These are phyloP conservation scores for Pantherophis alleghaniensis DNA, from an alignment of 2,797 vertebrate genomes.

Conservation along the genomic window DNA sequence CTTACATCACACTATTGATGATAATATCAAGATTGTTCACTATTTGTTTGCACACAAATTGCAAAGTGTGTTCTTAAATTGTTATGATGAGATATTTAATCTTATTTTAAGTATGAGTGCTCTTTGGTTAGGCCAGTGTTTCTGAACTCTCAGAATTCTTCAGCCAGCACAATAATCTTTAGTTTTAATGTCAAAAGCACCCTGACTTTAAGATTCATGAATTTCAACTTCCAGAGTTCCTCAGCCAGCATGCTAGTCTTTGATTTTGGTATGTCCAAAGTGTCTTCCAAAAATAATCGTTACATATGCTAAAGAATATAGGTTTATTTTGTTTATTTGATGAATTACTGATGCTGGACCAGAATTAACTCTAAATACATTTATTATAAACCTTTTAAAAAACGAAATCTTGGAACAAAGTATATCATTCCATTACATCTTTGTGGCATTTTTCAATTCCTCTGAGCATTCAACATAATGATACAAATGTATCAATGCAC, in stretches of 20 bases:
- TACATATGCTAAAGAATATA: background rate
- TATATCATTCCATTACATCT: background rate
- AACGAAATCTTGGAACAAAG: background rate
- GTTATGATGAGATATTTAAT: background rate
- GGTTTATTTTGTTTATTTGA: background rate
- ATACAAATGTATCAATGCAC: background rate
- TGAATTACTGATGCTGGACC: background rate
- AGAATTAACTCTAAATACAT: background rate
- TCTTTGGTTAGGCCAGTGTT: background rate
- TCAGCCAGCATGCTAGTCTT: background rate
- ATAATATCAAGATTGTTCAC: background rate
- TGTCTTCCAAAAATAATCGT: background rate
- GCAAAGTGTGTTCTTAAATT: background rate
- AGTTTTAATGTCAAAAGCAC: background rate
- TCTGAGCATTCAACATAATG: background rate
- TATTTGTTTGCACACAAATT: background rate
- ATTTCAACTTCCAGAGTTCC: background rate
- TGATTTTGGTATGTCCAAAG: background rate
- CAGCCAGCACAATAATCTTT: background rate
- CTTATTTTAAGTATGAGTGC: background rate
- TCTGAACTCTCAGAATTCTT: background rate
- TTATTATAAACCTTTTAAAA: background rate
- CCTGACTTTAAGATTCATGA: background rate
- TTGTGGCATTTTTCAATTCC: background rate
- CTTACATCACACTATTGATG: background rate